These are phyloP conservation scores for Andricus grossulariae DNA, from an alignment of 1,140 invertebrate species.

Conservation along the genomic window DNA sequence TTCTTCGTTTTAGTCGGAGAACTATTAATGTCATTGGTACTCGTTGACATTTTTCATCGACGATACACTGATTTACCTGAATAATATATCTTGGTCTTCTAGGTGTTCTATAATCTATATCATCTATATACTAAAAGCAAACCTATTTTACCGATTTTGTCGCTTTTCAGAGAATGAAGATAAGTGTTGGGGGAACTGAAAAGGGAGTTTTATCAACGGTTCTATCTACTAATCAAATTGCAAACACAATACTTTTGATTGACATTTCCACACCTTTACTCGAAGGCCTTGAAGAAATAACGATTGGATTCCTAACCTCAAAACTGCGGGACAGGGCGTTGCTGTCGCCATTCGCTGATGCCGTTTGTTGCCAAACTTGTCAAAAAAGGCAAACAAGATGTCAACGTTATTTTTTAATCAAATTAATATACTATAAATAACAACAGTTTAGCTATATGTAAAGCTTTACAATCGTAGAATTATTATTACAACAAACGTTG, in stretches of 20 bases:
- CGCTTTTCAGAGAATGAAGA: not conserved
- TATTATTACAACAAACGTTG: too few species aligned
- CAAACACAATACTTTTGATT: constrained; percentile 4
- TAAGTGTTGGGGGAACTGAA: not conserved
- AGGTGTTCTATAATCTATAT: too few species aligned
- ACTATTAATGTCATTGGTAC: constrained; percentile 18
- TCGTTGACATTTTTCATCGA: constrained; percentile 10
- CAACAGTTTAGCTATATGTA: too few species aligned
- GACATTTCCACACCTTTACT: constrained; percentile 4
- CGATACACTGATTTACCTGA: not conserved
- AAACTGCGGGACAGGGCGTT: not conserved
- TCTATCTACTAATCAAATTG: not conserved
- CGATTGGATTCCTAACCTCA: not conserved
- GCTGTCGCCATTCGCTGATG: not conserved
- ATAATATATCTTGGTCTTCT: too few species aligned
- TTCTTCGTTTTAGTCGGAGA: constrained; percentile 27
- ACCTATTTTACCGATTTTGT: not conserved
- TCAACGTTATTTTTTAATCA: not conserved
- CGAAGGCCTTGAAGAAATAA: not conserved
- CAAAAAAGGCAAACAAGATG: not conserved
- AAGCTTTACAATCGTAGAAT: too few species aligned
- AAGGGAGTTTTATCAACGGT: not conserved
- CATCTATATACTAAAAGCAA: too few species aligned
- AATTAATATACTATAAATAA: too few species aligned
- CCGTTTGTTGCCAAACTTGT: not conserved